Base-by-base conservation (phyloP, 1,140 invertebrate genomes). In the Lucilia cuprina region DNA sequence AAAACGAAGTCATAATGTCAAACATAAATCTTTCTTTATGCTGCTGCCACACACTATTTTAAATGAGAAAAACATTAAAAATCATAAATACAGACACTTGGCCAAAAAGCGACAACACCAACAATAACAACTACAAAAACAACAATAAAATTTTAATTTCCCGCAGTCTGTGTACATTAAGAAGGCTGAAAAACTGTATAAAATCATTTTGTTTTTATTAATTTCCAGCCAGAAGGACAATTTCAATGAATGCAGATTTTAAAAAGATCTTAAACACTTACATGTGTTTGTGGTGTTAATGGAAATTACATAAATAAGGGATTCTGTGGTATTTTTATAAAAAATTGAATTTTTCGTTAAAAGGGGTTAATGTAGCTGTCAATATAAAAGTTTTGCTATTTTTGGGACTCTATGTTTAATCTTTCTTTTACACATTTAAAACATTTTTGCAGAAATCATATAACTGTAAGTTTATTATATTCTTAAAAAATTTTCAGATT, bases 11-110 rank as follows among this genome's bases (percentile, higher is more conserved):
- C 75, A 49, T 49, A 49, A 80, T 80, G 77, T 50, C n/a, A n/a
- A 49, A 49, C 35, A 80, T 80, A 80, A 80, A 80, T 80, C 77
- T 80, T 78, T 25, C 34, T 80, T 80, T 80, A 60, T 70, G n/a
- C 19, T 21, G n/a, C n/a, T 60, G n/a, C 41, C 41, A 10, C 41
- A 60, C 50, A 60, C 50, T 25, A 70, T 12, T 21, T 21, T 21
- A 70, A 70, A 60, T n/a, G 2, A n/a, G n/a, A 70, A 70, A 70
- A 21, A 70, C n/a, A 70, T 25, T 25, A 70, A 70, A 70, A 70
- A 70, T 70, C 65, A 70, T 70, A 21, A 70, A 70, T 70, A n/a
- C n/a, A 25, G 21, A 70, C 4, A 70, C 5, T 70, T 70, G 65
- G 65, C 12, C 1, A 9, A 70, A 70, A 70, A 70, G 25, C 25